Base-by-base conservation (phyloP, 2,888 invertebrate species). In the Oxytorus armatus region DNA sequence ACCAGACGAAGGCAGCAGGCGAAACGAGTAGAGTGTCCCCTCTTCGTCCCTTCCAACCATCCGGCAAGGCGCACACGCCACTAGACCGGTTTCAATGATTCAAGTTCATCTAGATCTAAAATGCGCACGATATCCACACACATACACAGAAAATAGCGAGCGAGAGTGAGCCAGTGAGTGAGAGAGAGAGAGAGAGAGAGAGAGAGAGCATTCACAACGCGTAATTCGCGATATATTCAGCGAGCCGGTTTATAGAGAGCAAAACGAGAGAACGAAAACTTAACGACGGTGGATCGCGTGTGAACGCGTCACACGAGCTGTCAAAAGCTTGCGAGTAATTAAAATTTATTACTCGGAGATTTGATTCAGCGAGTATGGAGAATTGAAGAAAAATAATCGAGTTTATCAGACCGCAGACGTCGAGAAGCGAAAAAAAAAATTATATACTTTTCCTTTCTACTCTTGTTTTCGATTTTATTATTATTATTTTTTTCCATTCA, bases 61-160 rank as follows among this genome's bases (percentile, higher is more conserved):
- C 21, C 42, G 25, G 14, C 21, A 18, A 55, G 47, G 57, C 74
- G 57, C 57, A 66, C 75, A 72, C 72, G 72, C 74, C 69, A 57
- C 70, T 72, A 77, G 88, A 90, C 90, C 89, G 90, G 90, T 89
- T 90, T 81, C 72, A 70, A 83, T 89, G 85, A 87, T 88, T 89
- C 89, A 88, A 87, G 87, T 87, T 88, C 89, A 87, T 89, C 88
- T 88, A 88, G 87, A 89, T 88, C 86, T 86, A 85, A 69, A 87
- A 69, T 57, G 74, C 47, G 59, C 73, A 78, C 79, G 76, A 81
- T 63, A 73, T 47, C 61, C 44, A 23, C 61, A 61, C 33, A 57
- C 49, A 73, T 18, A 61, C 44, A 14, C 25, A 11, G 10, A n/a
- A 61, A 39, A 33, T 14, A 57, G 29, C 29, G 16, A 53, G 23